A percentile compares a stretch with the other conserved stretches of the same genome.
Conservation (phyloP, 2,888 invertebrate species). For the Heliconius ismenius region DNA sequence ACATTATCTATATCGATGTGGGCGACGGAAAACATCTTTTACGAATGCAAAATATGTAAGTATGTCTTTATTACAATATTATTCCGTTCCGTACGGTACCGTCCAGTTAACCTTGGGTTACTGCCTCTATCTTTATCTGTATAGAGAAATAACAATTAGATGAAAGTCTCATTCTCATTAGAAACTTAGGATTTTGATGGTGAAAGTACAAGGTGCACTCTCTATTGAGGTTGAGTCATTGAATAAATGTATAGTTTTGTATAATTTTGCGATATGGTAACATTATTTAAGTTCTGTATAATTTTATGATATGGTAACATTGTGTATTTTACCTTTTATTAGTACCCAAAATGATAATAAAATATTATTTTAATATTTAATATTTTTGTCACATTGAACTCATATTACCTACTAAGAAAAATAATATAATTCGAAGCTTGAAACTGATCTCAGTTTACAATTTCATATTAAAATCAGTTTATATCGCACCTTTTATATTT, state of each 20-base stretch:
- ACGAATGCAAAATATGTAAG: conserved; percentile 34
- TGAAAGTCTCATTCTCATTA: conserved; percentile 25
- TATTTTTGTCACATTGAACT: neutral
- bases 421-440: neutral
- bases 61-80: conserved; percentile 32
- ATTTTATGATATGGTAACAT: too few species aligned
- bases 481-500: neutral
- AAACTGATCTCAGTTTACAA: neutral
- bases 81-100: conserved; percentile 27
- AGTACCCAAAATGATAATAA: neutral
- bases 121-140: conserved; percentile 25
- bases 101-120: conserved; percentile 30
- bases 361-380: neutral
- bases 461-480: neutral
- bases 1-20: conserved; percentile 19
- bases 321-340: neutral
- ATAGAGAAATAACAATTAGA: conserved; percentile 15
- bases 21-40: conserved; percentile 35
- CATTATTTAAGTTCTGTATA: too few species aligned
- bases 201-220: conserved; percentile 15
- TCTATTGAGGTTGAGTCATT: conserved; percentile 5
- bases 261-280: too few species aligned
- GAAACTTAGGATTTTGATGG: conserved; percentile 19
- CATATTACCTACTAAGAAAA: neutral
- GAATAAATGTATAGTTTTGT: neutral